phyloP scores from a whole-genome alignment of 2,797 vertebrate species.

The Picus viridis region DNA sequence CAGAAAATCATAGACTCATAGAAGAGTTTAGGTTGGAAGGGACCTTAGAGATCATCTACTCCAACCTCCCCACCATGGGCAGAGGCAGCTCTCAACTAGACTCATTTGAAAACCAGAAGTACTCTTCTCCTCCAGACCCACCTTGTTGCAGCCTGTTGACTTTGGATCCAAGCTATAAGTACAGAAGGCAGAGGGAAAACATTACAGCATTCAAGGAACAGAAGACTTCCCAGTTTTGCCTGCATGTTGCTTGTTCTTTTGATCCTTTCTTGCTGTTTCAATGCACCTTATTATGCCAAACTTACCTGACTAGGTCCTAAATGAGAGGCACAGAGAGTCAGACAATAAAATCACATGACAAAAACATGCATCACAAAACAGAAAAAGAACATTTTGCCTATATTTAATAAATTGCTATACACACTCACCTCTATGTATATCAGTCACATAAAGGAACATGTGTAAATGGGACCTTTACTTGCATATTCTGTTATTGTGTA shows the following conservation, averaged over 20 bases:
- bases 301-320: neutral
- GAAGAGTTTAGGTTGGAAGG: too few relatives aligned
- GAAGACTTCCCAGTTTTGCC: fast-evolving
- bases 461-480: fast-evolving
- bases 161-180: neutral
- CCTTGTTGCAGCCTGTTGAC: neutral
- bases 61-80: too few relatives aligned
- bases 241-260: neutral
- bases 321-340: neutral
- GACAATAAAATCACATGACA: fast-evolving
- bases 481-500: neutral
- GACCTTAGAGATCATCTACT: too few relatives aligned
- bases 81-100: too few relatives aligned
- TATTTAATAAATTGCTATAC: neutral
- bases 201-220: neutral
- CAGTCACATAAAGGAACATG: neutral
- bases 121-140: neutral
- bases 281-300: fast-evolving
- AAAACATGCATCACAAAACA: neutral
- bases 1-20: neutral
- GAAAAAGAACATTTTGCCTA: neutral
- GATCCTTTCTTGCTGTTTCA: neutral
- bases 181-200: neutral
- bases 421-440: neutral
- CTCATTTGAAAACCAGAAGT: neutral